These are phyloP conservation scores for Microplitis demolitor DNA, from an alignment of 1,140 invertebrate species.

Conservation along the genomic window DNA sequence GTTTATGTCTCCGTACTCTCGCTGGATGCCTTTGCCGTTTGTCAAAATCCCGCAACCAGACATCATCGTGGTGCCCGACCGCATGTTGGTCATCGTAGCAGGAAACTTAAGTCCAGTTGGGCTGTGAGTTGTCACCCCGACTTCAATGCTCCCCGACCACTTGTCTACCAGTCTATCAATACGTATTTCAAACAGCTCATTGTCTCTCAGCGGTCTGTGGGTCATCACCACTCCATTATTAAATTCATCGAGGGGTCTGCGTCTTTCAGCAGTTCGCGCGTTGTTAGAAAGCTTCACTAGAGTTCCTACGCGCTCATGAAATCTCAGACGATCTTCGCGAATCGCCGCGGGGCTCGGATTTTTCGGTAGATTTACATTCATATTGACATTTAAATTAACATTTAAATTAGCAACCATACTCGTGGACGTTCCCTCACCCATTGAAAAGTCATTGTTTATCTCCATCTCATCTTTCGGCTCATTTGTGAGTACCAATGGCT, in stretches of 20 bases:
- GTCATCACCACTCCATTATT: slow-evolving; percentile 94
- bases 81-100: slow-evolving; percentile 96
- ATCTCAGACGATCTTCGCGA: slow-evolving; percentile 73
- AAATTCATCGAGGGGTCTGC: slow-evolving; percentile 89
- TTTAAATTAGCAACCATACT: slow-evolving; percentile 58
- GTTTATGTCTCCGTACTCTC: slow-evolving; percentile 94
- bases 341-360: slow-evolving; percentile 50
- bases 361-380: slow-evolving; percentile 59
- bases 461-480: slow-evolving; percentile 47
- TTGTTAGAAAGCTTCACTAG: slow-evolving; percentile 87
- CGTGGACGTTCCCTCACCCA: slow-evolving; percentile 50
- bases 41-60: slow-evolving; percentile 93
- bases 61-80: slow-evolving; percentile 96
- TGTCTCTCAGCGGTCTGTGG: slow-evolving; percentile 81
- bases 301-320: slow-evolving; percentile 86
- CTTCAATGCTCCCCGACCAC: slow-evolving; percentile 93
- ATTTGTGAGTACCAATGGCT: slow-evolving; percentile 22
- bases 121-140: slow-evolving; percentile 93
- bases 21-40: slow-evolving; percentile 89
- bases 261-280: slow-evolving; percentile 83
- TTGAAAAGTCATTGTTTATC: slow-evolving; percentile 54
- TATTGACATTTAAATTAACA: slow-evolving; percentile 59
- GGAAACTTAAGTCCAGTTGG: slow-evolving; percentile 88
- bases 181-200: slow-evolving; percentile 91
- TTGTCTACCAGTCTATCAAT: slow-evolving; percentile 91